phyloP scores from a whole-genome alignment of 2,888 invertebrate genomes.

The Ectemnius cavifrons region DNA sequence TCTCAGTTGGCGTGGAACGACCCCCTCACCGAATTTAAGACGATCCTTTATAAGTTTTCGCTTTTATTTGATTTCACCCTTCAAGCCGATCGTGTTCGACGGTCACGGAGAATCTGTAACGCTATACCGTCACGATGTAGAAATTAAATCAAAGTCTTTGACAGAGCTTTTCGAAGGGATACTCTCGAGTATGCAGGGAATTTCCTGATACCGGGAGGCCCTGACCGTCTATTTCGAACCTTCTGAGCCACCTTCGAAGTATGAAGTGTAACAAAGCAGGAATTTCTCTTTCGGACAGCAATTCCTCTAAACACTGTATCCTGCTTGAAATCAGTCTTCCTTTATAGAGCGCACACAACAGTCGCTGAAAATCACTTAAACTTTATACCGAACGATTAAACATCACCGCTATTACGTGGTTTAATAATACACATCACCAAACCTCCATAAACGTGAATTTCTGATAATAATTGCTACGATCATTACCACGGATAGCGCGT shows the following conservation, averaged over 20 bases:
- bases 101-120: not conserved
- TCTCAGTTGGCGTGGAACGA: no score
- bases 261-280: slow-evolving; percentile 23
- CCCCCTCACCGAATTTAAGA: not conserved
- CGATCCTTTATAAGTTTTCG: slow-evolving; percentile 69
- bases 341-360: not conserved
- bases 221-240: slow-evolving; percentile 18
- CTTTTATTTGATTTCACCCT: slow-evolving; percentile 67
- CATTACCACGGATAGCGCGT: slow-evolving; percentile 13
- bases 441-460: slow-evolving; percentile 21
- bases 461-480: slow-evolving; percentile 32
- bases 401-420: no score
- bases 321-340: not conserved
- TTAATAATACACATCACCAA: not conserved
- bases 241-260: slow-evolving; percentile 9
- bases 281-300: slow-evolving; percentile 28
- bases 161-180: slow-evolving; percentile 26
- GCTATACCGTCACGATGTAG: slow-evolving; percentile 50
- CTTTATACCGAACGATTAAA: no score
- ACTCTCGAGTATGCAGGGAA: slow-evolving; percentile 51
- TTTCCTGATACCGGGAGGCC: slow-evolving; percentile 33
- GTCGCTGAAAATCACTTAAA: no score
- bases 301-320: slow-evolving; percentile 4
- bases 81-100: slow-evolving; percentile 2
- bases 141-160: slow-evolving; percentile 77